Conservation (phyloP, 2,113 vertebrate genomes). For the Archocentrus centrarchus region DNA sequence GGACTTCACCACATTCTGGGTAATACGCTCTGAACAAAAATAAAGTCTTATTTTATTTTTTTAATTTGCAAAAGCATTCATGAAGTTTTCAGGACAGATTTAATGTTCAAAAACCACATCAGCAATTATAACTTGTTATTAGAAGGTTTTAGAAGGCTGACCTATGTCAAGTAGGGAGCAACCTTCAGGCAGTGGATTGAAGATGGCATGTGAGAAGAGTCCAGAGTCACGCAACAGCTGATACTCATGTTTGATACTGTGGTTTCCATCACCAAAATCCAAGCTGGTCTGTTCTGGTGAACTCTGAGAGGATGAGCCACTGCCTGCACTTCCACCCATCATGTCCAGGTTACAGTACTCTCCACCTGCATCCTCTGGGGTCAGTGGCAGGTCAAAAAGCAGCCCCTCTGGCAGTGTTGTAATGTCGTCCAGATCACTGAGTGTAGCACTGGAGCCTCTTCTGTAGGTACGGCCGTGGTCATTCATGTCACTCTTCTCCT, state of each 20-base stretch:
- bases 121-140: accelerated
- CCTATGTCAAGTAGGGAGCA: slow-evolving; percentile 86
- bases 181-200: slow-evolving; percentile 74
- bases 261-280: slow-evolving; percentile 80
- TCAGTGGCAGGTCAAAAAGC: slow-evolving; percentile 89
- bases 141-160: slow-evolving; percentile 58
- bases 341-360: slow-evolving; percentile 87
- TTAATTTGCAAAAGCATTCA: neutral
- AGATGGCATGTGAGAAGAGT: slow-evolving; percentile 77
- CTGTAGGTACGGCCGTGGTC: slow-evolving; percentile 80
- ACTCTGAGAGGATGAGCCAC: slow-evolving; percentile 84
- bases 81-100: neutral
- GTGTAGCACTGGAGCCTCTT: slow-evolving; percentile 81
- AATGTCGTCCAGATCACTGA: slow-evolving; percentile 89
- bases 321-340: slow-evolving; percentile 77
- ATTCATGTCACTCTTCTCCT: slow-evolving; percentile 72
- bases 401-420: slow-evolving; percentile 85
- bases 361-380: slow-evolving; percentile 81
- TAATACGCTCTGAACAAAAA: slow-evolving; percentile 82
- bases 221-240: slow-evolving; percentile 86
- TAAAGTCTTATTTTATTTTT: slow-evolving; percentile 2
- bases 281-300: slow-evolving; percentile 87
- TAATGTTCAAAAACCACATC: neutral
- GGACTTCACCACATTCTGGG: slow-evolving; percentile 90
- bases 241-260: slow-evolving; percentile 87